Percentiles rank a stretch among this genome's conserved stretches.
These are phyloP conservation scores for Drosophila peninsularis DNA, from an alignment of 2,888 invertebrate species.

Conservation along the genomic window DNA sequence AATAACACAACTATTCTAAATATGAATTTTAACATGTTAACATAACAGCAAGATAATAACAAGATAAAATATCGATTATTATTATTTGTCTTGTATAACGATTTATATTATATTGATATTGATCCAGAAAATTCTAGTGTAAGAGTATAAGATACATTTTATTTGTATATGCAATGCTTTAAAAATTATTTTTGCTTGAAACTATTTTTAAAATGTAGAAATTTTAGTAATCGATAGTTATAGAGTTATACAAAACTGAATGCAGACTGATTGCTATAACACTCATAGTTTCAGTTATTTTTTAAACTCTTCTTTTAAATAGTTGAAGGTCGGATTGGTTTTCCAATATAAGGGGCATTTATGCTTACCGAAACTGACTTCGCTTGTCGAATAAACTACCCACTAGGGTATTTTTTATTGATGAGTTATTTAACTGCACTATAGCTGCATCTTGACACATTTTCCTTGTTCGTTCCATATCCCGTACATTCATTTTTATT, in stretches of 20 bases:
- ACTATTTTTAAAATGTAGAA: background rate
- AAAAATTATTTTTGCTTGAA: background rate
- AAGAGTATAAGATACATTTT: background rate
- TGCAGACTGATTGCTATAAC: conserved; percentile 24
- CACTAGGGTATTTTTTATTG: conserved; percentile 36
- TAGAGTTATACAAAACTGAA: background rate
- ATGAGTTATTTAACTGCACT: conserved; percentile 25
- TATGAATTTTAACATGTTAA: background rate
- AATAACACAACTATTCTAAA: background rate
- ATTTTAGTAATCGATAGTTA: conserved; percentile 16
- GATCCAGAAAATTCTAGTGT: background rate
- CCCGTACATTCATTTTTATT: conserved; percentile 58
- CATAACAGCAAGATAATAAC: background rate
- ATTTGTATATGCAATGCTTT: background rate
- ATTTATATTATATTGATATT: background rate
- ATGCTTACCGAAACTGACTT: conserved; percentile 67
- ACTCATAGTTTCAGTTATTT: conserved; percentile 27
- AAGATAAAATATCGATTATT: background rate
- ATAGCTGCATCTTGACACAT: conserved; percentile 42
- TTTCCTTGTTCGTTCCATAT: conserved; percentile 59
- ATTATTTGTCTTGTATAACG: background rate
- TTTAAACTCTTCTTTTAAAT: background rate
- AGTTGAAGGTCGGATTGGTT: conserved; percentile 34
- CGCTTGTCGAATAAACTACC: conserved; percentile 57
- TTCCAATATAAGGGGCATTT: background rate